Evolutionary conservation across 2,888 invertebrate genomes (phyloP), one percentile per base, ranked within the genome.

Genomic region (Aspidiotus destructor): DNA sequence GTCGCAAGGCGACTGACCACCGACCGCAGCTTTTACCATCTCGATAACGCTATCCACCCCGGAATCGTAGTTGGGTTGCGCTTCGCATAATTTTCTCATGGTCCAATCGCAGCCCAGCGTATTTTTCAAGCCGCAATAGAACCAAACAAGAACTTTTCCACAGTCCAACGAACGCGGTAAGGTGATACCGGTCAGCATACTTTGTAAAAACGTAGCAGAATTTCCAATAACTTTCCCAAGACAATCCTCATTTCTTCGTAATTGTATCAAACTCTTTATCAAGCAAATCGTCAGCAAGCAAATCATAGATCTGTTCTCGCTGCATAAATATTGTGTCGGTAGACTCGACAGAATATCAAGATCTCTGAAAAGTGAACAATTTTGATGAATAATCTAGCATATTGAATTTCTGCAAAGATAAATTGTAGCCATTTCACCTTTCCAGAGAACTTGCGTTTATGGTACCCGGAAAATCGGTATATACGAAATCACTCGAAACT

Each of bases 251-350:
- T 52, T 52, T 52, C n/a, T 52, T 52, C 13, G 13, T 13, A n/a
- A 52, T 48, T 57, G 57, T 11, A 65, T 58, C n/a, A 65, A 15
- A 52, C 40, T 65, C 57, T 65, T 65, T n/a, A 65, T 48, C 40
- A 65, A 28, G 1, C 58, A 65, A 40, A 65, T 40, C 9, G 58
- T 44, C 15, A 60, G n/a, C n/a, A 57, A 28, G 5, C 57, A 65
- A 17, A 58, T 8, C n/a, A 65, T 28, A 6, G 65, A 42, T 60
- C 48, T 65, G 15, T 65, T 65, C 40, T 65, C 65, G 13, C 40
- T 57, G 10, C 13, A 40, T 28, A 58, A 40, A 58, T 58, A 58
- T 40, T 40, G 17, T 2, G 28, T 10, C 17, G 58, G 58, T 8
- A 58, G 28, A 58, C 40, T 17, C 10, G 13, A 17, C 17, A 58